phyloP scores from a whole-genome alignment of 2,113 vertebrate species.

The Lampris incognitus region DNA sequence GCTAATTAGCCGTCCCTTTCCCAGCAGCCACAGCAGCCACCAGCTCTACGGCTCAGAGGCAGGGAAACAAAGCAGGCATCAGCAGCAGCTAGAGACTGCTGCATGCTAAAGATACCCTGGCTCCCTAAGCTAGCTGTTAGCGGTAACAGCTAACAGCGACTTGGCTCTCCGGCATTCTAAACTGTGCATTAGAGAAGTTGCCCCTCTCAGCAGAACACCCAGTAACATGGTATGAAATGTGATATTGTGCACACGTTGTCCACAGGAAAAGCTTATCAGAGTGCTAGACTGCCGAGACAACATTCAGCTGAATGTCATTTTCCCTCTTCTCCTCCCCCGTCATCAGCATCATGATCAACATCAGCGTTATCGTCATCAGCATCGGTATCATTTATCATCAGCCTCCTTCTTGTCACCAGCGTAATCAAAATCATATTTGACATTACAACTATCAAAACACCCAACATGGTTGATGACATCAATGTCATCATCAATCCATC shows the following conservation, averaged over 20 bases:
- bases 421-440: no score
- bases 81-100: constrained; percentile 59
- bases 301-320: neutral
- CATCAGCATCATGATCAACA: neutral
- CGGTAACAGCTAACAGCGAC: constrained; percentile 39
- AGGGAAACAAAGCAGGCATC: constrained; percentile 70
- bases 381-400: neutral
- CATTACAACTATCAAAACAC: neutral
- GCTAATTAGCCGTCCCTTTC: constrained; percentile 82
- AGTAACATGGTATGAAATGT: constrained; percentile 45
- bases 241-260: constrained; percentile 19
- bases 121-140: constrained; percentile 46
- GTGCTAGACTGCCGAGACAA: neutral
- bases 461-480: neutral
- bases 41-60: constrained; percentile 63
- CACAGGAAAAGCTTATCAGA: constrained; percentile 28
- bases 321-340: neutral
- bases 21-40: constrained; percentile 77
- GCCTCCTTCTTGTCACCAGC: no score
- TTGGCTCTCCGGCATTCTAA: constrained; percentile 49
- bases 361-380: neutral
- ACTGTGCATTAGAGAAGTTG: constrained; percentile 53
- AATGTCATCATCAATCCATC: no score
- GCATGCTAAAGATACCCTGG: constrained; percentile 61
- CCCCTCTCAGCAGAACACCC: constrained; percentile 48